A percentile compares a stretch with the other conserved stretches of the same genome.
Conservation (phyloP, 2,797 vertebrate genomes). For the Sebastes diaconus region DNA sequence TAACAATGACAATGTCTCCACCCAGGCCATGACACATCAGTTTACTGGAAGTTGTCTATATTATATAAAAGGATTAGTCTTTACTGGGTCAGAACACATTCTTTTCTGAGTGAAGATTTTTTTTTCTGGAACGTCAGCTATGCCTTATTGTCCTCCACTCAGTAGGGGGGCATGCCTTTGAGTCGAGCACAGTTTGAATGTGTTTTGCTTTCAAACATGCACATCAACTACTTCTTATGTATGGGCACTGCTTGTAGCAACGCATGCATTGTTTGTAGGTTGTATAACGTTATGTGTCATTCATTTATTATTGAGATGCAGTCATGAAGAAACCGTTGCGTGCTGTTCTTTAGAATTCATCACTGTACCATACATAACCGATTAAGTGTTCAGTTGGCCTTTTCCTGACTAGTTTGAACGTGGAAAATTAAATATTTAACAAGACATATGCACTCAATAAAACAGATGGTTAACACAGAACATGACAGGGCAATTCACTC, state of each 20-base stretch:
- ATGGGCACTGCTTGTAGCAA: background rate
- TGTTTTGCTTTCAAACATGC: conserved; percentile 57
- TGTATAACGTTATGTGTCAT: background rate
- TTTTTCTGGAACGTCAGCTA: conserved; percentile 62
- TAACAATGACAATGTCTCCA: background rate
- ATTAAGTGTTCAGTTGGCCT: background rate
- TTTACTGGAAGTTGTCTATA: conserved; percentile 17
- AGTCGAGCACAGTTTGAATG: conserved; percentile 45
- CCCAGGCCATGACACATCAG: background rate
- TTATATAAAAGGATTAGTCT: conserved; percentile 44
- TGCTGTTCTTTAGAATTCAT: background rate
- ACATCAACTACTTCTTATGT: conserved; percentile 34
- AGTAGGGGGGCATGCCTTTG: conserved; percentile 77
- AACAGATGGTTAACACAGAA: conserved; percentile 37
- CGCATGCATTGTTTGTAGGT: background rate
- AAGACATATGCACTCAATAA: background rate
- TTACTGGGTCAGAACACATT: conserved; percentile 52
- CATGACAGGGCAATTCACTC: conserved; percentile 17
- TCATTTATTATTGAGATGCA: conserved; percentile 12
- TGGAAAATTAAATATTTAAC: conserved; percentile 32
- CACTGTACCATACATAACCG: background rate
- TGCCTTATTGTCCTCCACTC: conserved; percentile 74
- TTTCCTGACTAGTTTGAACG: background rate
- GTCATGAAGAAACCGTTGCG: background rate
- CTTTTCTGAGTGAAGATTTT: conserved; percentile 43